Base-by-base conservation (phyloP, 2,113 vertebrate genomes). In the Sorex fumeus region DNA sequence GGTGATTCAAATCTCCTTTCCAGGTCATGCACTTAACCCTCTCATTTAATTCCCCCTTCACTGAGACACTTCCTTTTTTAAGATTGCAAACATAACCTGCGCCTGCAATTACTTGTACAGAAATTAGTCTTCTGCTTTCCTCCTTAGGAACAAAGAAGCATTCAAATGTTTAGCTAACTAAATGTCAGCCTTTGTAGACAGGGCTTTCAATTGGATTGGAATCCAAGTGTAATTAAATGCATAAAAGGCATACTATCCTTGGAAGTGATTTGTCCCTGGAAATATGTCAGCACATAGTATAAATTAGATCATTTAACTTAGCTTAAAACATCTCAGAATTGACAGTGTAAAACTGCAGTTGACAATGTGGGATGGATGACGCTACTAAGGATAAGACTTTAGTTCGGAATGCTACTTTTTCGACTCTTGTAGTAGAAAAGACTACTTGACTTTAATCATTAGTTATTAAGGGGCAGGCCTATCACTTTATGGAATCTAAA, bases 1-100 rank as follows among this genome's bases (percentile, higher is more conserved):
- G 32, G 62, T 90, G 75, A 93, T 88, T 88, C 72, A 92, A 90
- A 93, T 90, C 94, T 76, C 62, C 43, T 91, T 93, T 83, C 88
- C 80, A 87, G 74, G 93, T 84, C 82, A 91, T 53, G 72, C 50
- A 53, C 92, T 93, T 94, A 90, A 95, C 75, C 70, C 79, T 95
- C 85, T 92, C 87, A 90, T 94, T 96, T 96, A 94, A 93, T 94
- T 96, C 95, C 36, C 36, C 25, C 25, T 82, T 96, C 86, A 85
- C 23, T 50, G 79, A 96, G 91, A 93, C 71, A 91, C 30, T 94
- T 96, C 66, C 70, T 90, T 95, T 92, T 91, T 82, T 34, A 90
- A 95, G 79, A 94, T 8, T 86, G 80, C 89, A 93, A 95, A 92
- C 89, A 91, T 96, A 92, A 92, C 83, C 88, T 88, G 83, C 79